Evolutionary conservation across 1,140 invertebrate species (phyloP), one percentile per base, ranked within the genome.

Genomic region (Megalonaias nervosa): DNA sequence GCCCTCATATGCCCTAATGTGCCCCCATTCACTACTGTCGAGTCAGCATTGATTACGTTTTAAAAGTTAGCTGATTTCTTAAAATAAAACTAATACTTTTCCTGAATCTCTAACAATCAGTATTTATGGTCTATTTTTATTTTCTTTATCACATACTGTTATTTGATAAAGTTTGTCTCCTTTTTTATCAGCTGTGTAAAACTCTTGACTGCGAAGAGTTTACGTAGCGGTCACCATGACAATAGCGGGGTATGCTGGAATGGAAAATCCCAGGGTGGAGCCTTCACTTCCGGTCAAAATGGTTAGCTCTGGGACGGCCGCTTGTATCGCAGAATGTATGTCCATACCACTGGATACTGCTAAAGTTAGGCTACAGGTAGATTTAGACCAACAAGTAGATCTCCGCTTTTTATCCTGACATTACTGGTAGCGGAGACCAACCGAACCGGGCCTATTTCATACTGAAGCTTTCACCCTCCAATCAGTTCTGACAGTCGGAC

Each of bases 291-390:
- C 57, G 14, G 85, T 87, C n/a, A 90, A 89, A 64, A 84, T 95
- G 69, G 81, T 94, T 19, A 94, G 93, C 19, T 94, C 94, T 31
- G 94, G 94, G 26, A 91, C 92, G 15, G 93, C 94, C 4, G 94
- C 94, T 70, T 95, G 94, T 80, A 91, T 94, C 74, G 94, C 94
- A 5, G 94, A 95, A 88, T 86, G 93, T 59, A 89, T 92, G 0
- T 94, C 94, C 1, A 94, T 94, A 90, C 94, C 94, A 5, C 87
- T 95, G 69, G 94, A 95, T 87, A 94, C 94, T 15, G 94, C 94
- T 26, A 95, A 95, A 94, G 94, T 95, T 76, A 89, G 94, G 77
- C 92, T 95, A 82, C 94, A 95, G 93, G 94, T 95, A 71, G 26
- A n/a, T 62, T 62, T 17, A 21, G 3, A 61, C 16, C 60, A 21